A percentile compares a stretch with the other conserved stretches of the same genome.
Conservation (phyloP, 2,797 vertebrate genomes). For the Ptychobarbus kaznakovi region DNA sequence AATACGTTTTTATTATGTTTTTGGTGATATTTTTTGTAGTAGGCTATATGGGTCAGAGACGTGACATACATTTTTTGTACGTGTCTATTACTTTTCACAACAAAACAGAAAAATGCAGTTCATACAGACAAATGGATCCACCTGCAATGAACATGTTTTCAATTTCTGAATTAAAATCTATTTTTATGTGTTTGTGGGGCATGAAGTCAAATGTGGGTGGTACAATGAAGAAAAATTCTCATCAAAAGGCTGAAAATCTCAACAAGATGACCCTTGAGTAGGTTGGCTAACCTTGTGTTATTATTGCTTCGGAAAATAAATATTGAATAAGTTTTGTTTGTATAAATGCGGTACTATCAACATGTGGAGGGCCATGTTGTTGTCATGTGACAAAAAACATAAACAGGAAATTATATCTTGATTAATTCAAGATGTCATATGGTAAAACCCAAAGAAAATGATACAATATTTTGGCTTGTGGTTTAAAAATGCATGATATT, state of each 20-base stretch:
- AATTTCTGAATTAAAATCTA: constrained; percentile 33
- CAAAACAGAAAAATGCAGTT: background rate
- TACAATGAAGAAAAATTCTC: constrained; percentile 9
- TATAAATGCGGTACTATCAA: background rate
- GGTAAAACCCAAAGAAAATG: background rate
- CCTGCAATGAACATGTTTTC: background rate
- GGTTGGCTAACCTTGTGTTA: background rate
- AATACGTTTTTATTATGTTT: background rate
- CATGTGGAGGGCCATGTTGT: background rate
- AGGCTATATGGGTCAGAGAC: background rate
- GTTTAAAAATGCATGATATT: background rate
- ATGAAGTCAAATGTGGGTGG: constrained; percentile 20
- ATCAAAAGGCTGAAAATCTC: background rate
- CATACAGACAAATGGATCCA: background rate
- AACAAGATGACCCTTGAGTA: constrained; percentile 9
- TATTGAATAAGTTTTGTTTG: background rate
- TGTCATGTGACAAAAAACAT: constrained; percentile 3
- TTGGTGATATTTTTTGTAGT: background rate
- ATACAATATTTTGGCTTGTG: background rate
- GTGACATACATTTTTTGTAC: too few relatives aligned
- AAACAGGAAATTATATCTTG: constrained; percentile 7
- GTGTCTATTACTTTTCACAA: background rate
- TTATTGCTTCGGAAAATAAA: background rate
- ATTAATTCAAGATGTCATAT: background rate
- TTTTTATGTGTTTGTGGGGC: constrained; percentile 16